These are phyloP conservation scores for Oreortyx pictus DNA, from an alignment of 2,797 vertebrate genomes.

Conservation along the genomic window DNA sequence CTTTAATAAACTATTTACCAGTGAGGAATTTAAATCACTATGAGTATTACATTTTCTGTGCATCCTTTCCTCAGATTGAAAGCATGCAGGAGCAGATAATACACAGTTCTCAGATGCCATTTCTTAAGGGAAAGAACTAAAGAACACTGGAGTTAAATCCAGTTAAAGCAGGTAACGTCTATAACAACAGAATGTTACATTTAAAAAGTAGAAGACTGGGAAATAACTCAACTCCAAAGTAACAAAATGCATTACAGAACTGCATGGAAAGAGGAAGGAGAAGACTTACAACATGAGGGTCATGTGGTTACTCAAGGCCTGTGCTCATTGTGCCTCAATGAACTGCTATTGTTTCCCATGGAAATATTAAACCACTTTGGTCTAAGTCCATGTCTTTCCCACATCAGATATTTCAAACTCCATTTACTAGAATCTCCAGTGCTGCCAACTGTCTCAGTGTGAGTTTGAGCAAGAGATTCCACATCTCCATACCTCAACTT, in stretches of 20 bases:
- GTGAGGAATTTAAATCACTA: constrained; percentile 44
- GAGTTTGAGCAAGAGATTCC: background rate
- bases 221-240: background rate
- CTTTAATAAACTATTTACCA: constrained; percentile 63
- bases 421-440: background rate
- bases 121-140: background rate
- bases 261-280: background rate
- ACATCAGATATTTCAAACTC: background rate
- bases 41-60: constrained; percentile 16
- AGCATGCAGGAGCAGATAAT: constrained; percentile 6
- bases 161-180: background rate
- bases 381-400: background rate
- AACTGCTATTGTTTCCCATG: background rate
- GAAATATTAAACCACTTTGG: background rate
- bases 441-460: background rate
- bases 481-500: background rate
- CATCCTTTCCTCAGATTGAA: background rate
- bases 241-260: constrained; percentile 26
- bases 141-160: background rate
- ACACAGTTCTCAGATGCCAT: background rate
- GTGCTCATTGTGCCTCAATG: background rate
- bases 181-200: constrained; percentile 10
- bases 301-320: background rate
- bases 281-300: background rate
- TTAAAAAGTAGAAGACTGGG: constrained; percentile 5